Conservation (phyloP, 2,888 invertebrate genomes). For the Spisula subtruncata region DNA sequence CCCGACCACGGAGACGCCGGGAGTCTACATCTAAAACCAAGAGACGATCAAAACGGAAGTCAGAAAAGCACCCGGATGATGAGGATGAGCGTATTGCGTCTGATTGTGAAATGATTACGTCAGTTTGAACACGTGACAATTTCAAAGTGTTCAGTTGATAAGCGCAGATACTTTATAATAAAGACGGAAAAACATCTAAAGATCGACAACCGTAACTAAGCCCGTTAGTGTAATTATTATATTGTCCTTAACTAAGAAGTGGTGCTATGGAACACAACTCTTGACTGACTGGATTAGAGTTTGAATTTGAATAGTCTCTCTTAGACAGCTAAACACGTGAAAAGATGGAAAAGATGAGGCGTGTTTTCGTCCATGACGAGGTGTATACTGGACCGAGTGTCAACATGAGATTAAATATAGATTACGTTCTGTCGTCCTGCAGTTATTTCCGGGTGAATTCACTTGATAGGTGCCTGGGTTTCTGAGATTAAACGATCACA, state of each 20-base stretch:
- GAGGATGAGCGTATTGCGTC: slow-evolving; percentile 68
- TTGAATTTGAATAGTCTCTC: not conserved
- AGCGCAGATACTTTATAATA: not conserved
- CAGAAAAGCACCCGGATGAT: slow-evolving; percentile 30
- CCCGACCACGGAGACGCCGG: slow-evolving; percentile 64
- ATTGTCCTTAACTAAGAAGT: not conserved
- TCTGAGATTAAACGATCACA: too few species aligned
- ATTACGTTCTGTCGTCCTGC: too few species aligned
- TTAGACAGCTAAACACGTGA: not conserved
- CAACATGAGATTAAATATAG: too few species aligned
- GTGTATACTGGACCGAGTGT: not conserved
- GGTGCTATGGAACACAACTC: too few species aligned
- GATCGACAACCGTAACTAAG: not conserved
- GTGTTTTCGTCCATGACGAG: not conserved
- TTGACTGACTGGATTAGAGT: too few species aligned
- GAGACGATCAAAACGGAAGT: slow-evolving; percentile 52
- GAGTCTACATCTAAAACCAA: slow-evolving; percentile 57
- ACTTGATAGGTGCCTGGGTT: too few species aligned
- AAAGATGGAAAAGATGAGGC: not conserved
- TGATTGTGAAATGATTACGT: slow-evolving; percentile 73
- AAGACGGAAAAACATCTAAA: not conserved
- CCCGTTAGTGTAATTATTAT: not conserved
- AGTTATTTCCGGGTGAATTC: too few species aligned
- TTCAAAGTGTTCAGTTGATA: not conserved
- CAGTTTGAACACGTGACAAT: slow-evolving; percentile 42